Percentiles rank a stretch among this genome's conserved stretches.
phyloP scores from a whole-genome alignment of 2,888 invertebrate genomes.

The Metellina segmentata region DNA sequence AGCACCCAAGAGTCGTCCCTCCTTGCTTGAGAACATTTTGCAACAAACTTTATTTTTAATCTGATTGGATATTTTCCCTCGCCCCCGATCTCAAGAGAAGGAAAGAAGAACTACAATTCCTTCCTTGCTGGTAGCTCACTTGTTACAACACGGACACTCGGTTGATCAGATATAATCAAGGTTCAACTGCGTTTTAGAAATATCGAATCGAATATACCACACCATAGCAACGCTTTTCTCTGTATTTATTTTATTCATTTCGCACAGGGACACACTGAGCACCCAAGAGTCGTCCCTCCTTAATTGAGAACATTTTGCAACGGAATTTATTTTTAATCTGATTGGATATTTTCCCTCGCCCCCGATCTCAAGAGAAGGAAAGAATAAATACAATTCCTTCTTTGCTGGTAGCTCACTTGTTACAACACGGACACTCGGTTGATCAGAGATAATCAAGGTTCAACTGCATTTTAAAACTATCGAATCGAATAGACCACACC shows the following conservation, averaged over 20 bases:
- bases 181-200: too few relatives aligned
- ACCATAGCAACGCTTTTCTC: too few relatives aligned
- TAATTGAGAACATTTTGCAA: background rate
- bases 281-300: background rate
- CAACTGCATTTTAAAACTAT: too few relatives aligned
- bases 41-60: constrained; percentile 48
- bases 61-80: constrained; percentile 36
- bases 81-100: background rate
- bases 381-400: background rate
- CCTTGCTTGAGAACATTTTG: background rate
- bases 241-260: background rate
- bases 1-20: too few relatives aligned
- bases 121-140: too few relatives aligned
- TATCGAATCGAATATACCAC: too few relatives aligned
- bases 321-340: constrained; percentile 50
- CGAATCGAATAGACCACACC: too few relatives aligned
- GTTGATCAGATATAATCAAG: too few relatives aligned
- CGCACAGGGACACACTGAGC: background rate
- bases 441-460: too few relatives aligned
- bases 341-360: constrained; percentile 28
- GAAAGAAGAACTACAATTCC: constrained; percentile 1
- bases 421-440: too few relatives aligned
- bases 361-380: constrained; percentile 5
- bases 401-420: too few relatives aligned
- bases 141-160: too few relatives aligned